Base-by-base conservation (phyloP, 2,888 invertebrate genomes). In the Lepidocyrtoides sp. region DNA sequence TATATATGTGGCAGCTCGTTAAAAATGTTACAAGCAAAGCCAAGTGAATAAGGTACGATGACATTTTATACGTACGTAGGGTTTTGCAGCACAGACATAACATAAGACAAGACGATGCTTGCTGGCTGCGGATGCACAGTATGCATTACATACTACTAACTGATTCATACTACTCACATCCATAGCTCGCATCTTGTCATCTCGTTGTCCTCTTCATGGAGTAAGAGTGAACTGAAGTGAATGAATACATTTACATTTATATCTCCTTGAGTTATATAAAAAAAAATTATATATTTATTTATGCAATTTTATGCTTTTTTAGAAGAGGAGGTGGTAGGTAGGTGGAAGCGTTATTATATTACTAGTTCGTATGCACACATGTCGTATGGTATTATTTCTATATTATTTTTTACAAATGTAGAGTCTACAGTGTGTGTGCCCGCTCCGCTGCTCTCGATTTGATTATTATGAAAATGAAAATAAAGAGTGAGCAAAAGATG, bases 161-260 rank as follows among this genome's bases (percentile, higher is more conserved):
- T n/a, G n/a, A n/a, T n/a, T n/a, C n/a, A n/a, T n/a, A n/a, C n/a
- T n/a, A n/a, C 17, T 54, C 51, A 17, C 17, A n/a, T n/a, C n/a
- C n/a, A n/a, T n/a, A n/a, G 17, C 57, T 57, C 20, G 57, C 20
- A 8, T 57, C 57, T 57, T 57, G 57, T 57, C 57, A 57, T 57
- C 57, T 48, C 1, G 57, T 57, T 17, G 57, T 23, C 23, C 17
- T 57, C 57, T 36, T 36, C 36, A 36, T 36, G 36, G 36, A 36
- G n/a, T n/a, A n/a, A 36, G 36, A 36, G 36, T 36, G n/a, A n/a
- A 36, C 2, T 57, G 17, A 54, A 54, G 17, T 20, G 57, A 57
- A 51, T 51, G n/a, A n/a, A 54, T 54, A 54, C 23, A 8, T 57
- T 23, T 23, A 57, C 57, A 57, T 57, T 57, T 23, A n/a, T 51